phyloP scores from a whole-genome alignment of 2,797 vertebrate species.

The Falco naumanni region DNA sequence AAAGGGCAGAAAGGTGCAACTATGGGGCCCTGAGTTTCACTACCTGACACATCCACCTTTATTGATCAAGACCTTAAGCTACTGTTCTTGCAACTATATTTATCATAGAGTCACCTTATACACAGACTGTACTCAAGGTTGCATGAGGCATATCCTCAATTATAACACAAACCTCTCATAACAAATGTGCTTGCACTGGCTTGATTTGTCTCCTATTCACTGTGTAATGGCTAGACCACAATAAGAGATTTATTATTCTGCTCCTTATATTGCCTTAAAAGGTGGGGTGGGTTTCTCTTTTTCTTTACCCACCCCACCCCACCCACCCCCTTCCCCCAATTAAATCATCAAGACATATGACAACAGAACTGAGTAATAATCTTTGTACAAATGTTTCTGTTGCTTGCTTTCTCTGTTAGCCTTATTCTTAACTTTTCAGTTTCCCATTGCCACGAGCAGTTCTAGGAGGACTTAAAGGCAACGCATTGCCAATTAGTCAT shows the following conservation, averaged over 20 bases:
- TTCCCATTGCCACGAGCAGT: neutral
- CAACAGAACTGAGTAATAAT: neutral
- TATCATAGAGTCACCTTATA: neutral
- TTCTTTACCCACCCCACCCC: no score
- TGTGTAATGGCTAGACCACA: neutral
- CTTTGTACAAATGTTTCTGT: neutral
- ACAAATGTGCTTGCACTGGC: neutral
- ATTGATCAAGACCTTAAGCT: neutral
- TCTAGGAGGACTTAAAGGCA: neutral
- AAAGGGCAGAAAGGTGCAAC: neutral
- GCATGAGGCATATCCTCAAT: neutral
- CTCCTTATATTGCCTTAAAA: neutral
- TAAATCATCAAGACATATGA: neutral
- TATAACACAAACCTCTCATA: neutral
- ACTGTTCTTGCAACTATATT: neutral
- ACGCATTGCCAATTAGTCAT: neutral
- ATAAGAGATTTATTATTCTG: neutral
- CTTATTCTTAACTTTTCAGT: neutral
- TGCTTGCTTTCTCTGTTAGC: neutral
- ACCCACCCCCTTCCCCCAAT: neutral
- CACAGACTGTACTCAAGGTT: neutral
- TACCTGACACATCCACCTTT: neutral
- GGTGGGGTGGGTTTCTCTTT: no score
- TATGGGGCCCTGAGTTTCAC: neutral
- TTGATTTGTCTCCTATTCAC: neutral